Evolutionary conservation across 2,888 invertebrate genomes (phyloP).

Genomic region (Cryptocheilus praepositus): DNA sequence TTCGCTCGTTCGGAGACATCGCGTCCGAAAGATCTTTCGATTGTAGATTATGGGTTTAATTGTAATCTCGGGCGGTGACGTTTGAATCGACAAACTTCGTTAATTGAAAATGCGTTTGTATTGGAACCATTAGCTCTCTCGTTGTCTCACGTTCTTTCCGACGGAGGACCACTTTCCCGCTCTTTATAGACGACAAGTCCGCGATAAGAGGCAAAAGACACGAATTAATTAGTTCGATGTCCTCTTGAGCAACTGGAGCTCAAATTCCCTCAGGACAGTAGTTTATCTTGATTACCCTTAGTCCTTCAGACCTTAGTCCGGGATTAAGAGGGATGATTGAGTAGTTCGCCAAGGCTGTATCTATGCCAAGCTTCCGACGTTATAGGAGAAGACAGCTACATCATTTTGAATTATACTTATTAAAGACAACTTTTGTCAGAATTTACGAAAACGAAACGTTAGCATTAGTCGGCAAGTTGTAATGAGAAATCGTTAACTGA

Average conservation of each 20-base stretch:
- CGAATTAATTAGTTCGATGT: constrained; percentile 60
- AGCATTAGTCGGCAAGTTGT: no score
- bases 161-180: constrained; percentile 39
- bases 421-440: constrained; percentile 7
- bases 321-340: constrained; percentile 63
- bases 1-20: no score
- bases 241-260: constrained; percentile 51
- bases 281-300: constrained; percentile 62
- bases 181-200: constrained; percentile 28
- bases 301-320: constrained; percentile 55
- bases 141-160: background rate
- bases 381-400: constrained; percentile 54
- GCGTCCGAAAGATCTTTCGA: no score
- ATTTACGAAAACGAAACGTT: constrained; percentile 28
- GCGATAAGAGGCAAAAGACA: constrained; percentile 52
- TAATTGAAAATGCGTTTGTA: constrained; percentile 54
- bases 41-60: no score
- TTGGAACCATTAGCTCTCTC: constrained; percentile 31
- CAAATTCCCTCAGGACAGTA: constrained; percentile 56
- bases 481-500: no score
- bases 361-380: constrained; percentile 42
- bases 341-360: constrained; percentile 50
- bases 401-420: constrained; percentile 48
- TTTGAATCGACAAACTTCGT: constrained; percentile 16
- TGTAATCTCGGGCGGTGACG: background rate